Percentiles rank a stretch among this genome's conserved stretches.
These are phyloP conservation scores for Nannobrachium achirus DNA, from an alignment of 2,113 vertebrate species.

Conservation along the genomic window DNA sequence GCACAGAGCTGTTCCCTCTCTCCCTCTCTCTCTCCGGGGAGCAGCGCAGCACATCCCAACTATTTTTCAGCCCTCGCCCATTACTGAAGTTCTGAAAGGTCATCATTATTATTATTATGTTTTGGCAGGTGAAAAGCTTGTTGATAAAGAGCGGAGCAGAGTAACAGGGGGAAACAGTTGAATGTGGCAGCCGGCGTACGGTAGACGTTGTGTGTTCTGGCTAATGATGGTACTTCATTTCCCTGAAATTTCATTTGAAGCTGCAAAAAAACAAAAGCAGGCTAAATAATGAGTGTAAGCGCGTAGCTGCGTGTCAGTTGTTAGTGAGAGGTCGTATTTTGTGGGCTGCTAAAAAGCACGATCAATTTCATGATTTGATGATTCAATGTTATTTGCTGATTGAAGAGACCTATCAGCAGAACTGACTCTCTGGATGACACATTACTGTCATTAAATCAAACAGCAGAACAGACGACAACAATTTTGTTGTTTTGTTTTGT, in stretches of 20 bases:
- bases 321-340: slow-evolving; percentile 1
- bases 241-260: slow-evolving; percentile 30
- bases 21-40: slow-evolving; percentile 5
- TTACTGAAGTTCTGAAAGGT: slow-evolving; percentile 55
- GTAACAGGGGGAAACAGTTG: slow-evolving; percentile 19
- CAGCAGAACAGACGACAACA: background rate
- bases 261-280: slow-evolving; percentile 19
- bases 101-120: slow-evolving; percentile 62
- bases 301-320: background rate
- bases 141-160: slow-evolving; percentile 43
- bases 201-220: slow-evolving; percentile 28
- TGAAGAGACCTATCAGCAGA: background rate
- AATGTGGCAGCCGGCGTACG: slow-evolving; percentile 9
- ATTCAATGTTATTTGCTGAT: background rate
- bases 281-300: background rate
- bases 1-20: slow-evolving; percentile 40
- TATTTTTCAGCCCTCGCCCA: slow-evolving; percentile 33
- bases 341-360: background rate
- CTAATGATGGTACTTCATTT: slow-evolving; percentile 23
- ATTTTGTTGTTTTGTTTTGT: background rate
- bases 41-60: background rate
- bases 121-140: slow-evolving; percentile 64
- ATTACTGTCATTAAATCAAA: background rate
- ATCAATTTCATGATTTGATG: background rate
- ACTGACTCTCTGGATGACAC: background rate